These are phyloP conservation scores for Crenichthys baileyi DNA, from an alignment of 2,797 vertebrate genomes.

Conservation along the genomic window DNA sequence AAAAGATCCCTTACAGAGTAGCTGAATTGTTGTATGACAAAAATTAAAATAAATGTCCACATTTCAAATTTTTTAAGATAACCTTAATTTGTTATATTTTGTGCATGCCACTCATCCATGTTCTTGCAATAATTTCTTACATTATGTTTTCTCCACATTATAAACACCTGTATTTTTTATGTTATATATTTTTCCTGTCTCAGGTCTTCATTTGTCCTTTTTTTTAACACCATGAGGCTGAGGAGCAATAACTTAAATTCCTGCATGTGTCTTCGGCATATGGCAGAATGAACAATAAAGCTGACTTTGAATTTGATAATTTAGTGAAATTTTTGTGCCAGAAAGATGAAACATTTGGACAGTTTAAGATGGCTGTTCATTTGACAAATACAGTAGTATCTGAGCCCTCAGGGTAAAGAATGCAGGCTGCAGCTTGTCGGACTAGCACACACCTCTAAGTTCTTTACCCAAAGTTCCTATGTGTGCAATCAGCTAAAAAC, in stretches of 20 bases:
- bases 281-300: background rate
- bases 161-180: background rate
- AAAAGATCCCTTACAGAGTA: background rate
- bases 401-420: constrained; percentile 18
- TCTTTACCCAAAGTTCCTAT: constrained; percentile 1
- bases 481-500: background rate
- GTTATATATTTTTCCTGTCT: background rate
- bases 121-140: background rate
- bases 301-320: background rate
- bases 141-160: background rate
- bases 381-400: background rate
- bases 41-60: background rate
- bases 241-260: too few species aligned
- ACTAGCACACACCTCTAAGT: constrained; percentile 11
- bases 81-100: background rate
- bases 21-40: background rate
- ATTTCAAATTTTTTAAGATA: background rate
- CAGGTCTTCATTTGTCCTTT: background rate
- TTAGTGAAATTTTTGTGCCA: background rate
- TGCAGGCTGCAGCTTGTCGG: constrained; percentile 56
- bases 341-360: background rate
- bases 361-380: background rate
- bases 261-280: too few species aligned
- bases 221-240: background rate
- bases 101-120: too few species aligned